Base-by-base conservation (phyloP, 2,113 vertebrate species). In the Piprites chloris region DNA sequence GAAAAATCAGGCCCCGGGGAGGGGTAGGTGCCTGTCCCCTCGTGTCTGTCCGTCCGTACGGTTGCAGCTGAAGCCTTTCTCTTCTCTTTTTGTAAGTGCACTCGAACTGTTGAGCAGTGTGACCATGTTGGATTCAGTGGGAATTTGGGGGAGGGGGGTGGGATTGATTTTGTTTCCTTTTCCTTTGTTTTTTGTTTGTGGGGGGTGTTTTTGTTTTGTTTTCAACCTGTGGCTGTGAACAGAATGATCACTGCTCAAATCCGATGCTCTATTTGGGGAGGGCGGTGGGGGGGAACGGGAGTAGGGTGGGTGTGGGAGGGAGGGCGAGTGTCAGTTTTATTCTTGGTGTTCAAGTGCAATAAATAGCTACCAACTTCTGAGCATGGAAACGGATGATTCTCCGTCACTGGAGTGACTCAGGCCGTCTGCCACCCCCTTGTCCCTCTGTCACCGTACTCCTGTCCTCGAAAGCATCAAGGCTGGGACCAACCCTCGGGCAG, bases 331-430 rank as follows among this genome's bases (percentile, higher is more conserved):
- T 98, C 97, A 95, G 96, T 98, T 98, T 98, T 98, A 98, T 98
- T 98, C 98, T 97, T 98, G 97, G 98, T 98, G 98, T 98, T 98
- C 97, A 98, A 98, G 98, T 98, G 98, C 98, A 98, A 98, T 98
- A 98, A 98, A 98, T 97, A 98, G 98, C 98, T 98, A 97, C 95
- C 96, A 95, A 98, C 95, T 97, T 97, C 97, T 96, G 97, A 97
- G 97, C 96, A 96, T 93, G 96, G 79, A 62, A 79, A 94, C 81
- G 74, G 82, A 39, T 96, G 93, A 79, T 97, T 97, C 92, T 96
- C 88, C 44, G 39, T 97, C 95, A 95, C 79, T 92, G 83, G 83
- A 75, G 94, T 96, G 91, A 92, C 92, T 96, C 58, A 61, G 89
- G 37, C 66, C 0, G 79, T 62, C 65, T 76, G 77, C 55, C 74